phyloP scores from a whole-genome alignment of 2,797 vertebrate species.

The Phalanger gymnotis region DNA sequence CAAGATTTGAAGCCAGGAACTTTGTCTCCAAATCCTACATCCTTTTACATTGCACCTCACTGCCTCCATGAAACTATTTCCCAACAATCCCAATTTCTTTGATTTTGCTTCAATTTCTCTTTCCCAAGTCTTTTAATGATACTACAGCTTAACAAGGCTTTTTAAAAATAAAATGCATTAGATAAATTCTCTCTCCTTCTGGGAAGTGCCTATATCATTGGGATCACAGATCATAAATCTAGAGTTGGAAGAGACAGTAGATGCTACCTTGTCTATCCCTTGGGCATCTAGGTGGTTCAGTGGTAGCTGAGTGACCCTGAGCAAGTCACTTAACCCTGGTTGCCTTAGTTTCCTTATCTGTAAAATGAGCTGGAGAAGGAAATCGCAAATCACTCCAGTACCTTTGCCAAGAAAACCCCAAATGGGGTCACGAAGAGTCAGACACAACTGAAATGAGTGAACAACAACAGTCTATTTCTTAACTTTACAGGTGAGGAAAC shows the following conservation, averaged over 20 bases:
- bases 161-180: neutral
- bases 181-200: neutral
- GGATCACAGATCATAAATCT: neutral
- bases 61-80: neutral
- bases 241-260: neutral
- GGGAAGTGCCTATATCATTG: neutral
- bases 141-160: no score
- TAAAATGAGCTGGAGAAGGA: neutral
- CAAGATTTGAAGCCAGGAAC: neutral
- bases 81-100: neutral
- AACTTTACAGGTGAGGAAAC: neutral
- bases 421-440: neutral
- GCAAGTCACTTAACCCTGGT: neutral
- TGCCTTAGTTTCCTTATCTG: neutral
- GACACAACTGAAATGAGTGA: neutral
- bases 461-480: neutral
- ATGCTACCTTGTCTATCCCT: neutral
- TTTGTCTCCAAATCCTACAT: neutral
- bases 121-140: neutral
- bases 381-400: neutral
- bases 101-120: neutral
- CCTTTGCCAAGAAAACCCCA: neutral
- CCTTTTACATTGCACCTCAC: neutral
- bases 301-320: neutral
- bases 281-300: neutral